Percentiles rank a stretch among this genome's conserved stretches.
These are phyloP conservation scores for Gorsachius magnificus DNA, from an alignment of 2,797 vertebrate genomes.

Conservation along the genomic window DNA sequence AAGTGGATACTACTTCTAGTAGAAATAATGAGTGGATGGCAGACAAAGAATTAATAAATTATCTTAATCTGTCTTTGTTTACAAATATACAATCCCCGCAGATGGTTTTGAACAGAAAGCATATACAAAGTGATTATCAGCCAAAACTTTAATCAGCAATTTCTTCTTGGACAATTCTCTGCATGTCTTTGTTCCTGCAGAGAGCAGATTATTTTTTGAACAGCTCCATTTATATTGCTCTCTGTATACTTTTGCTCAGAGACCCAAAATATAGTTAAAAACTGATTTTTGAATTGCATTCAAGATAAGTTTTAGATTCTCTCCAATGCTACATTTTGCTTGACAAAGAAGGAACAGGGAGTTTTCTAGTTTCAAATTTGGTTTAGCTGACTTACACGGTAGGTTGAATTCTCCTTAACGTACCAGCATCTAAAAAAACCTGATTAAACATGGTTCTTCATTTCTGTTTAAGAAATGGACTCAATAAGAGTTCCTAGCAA, in stretches of 20 bases:
- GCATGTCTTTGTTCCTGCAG: neutral
- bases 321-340: neutral
- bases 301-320: neutral
- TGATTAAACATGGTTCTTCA: neutral
- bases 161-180: conserved; percentile 42
- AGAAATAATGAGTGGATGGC: conserved; percentile 55
- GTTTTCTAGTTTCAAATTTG: neutral
- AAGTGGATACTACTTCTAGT: conserved; percentile 21
- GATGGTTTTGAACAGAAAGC: conserved; percentile 54
- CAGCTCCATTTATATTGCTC: neutral
- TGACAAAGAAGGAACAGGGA: neutral
- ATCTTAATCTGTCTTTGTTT: conserved; percentile 63
- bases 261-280: neutral
- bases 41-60: conserved; percentile 63
- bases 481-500: neutral
- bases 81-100: conserved; percentile 48
- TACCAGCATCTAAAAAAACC: neutral
- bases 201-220: neutral
- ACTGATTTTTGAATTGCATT: neutral
- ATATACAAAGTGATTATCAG: conserved; percentile 33
- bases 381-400: neutral
- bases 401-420: neutral
- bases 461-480: neutral
- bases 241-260: neutral
- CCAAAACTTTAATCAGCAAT: conserved; percentile 23